Percentiles rank a stretch among this genome's conserved stretches.
Conservation (phyloP, 2,113 vertebrate genomes). For the Nanorana parkeri region DNA sequence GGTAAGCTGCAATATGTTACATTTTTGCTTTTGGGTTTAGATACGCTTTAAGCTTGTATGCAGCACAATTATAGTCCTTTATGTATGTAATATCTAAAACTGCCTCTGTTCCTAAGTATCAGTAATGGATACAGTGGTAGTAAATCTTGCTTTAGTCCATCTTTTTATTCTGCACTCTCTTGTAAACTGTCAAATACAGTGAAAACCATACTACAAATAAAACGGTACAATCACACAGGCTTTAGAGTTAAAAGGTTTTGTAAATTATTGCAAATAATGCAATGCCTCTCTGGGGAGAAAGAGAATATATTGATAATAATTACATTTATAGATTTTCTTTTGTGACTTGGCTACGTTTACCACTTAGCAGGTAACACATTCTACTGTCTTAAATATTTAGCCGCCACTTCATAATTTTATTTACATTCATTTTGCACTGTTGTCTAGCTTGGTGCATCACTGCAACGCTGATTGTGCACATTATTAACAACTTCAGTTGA, state of each 20-base stretch:
- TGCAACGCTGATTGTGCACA: too few species aligned
- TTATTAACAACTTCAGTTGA: too few species aligned
- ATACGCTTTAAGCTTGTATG: too few species aligned
- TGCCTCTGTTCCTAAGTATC: too few species aligned
- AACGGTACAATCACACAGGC: constrained; percentile 11
- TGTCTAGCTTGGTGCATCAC: neutral
- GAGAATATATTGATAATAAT: constrained; percentile 53
- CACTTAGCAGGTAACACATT: constrained; percentile 31
- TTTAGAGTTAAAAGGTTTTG: constrained; percentile 32
- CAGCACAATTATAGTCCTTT: too few species aligned
- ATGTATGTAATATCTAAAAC: too few species aligned
- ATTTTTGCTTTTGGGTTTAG: too few species aligned
- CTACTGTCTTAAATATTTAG: neutral
- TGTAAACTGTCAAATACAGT: too few species aligned
- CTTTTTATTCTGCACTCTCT: too few species aligned
- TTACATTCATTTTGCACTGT: neutral
- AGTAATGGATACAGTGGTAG: too few species aligned
- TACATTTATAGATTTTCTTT: constrained; percentile 52
- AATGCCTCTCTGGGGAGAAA: constrained; percentile 26
- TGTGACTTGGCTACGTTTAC: constrained; percentile 23
- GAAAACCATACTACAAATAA: neutral
- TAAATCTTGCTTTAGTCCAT: too few species aligned
- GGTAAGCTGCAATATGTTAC: too few species aligned
- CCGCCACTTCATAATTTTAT: neutral
- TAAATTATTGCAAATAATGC: constrained; percentile 24